A percentile compares a stretch with the other conserved stretches of the same genome.
These are phyloP conservation scores for Nomada flava DNA, from an alignment of 2,888 invertebrate species.

Conservation along the genomic window DNA sequence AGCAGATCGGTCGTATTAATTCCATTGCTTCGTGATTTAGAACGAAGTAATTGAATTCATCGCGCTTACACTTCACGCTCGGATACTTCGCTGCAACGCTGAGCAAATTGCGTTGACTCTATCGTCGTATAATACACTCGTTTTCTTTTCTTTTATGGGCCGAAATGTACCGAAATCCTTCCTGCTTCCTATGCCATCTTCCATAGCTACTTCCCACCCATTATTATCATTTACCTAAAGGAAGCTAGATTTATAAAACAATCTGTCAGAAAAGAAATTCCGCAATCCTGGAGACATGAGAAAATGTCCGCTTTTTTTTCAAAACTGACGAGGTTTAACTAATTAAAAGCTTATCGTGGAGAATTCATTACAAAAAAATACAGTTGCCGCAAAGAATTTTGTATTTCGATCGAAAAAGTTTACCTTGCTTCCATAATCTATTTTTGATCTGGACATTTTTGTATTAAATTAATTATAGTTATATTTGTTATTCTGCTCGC, in stretches of 20 bases:
- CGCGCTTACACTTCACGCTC: conserved; percentile 35
- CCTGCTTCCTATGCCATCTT: conserved; percentile 44
- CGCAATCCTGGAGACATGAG: too few relatives aligned
- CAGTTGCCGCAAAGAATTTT: too few relatives aligned
- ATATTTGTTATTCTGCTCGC: too few relatives aligned
- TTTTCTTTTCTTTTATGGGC: conserved; percentile 34
- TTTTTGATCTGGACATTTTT: too few relatives aligned
- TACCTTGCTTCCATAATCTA: too few relatives aligned
- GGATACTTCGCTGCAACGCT: conserved; percentile 27
- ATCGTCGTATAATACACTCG: conserved; percentile 1
- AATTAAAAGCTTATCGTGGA: neutral
- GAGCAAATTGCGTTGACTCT: conserved; percentile 40
- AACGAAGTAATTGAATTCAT: conserved; percentile 46
- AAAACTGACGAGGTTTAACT: too few relatives aligned
- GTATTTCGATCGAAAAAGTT: too few relatives aligned
- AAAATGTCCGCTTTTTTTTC: too few relatives aligned
- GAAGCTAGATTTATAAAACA: conserved; percentile 3
- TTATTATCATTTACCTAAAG: neutral
- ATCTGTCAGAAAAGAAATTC: neutral
- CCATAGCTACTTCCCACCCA: too few relatives aligned
- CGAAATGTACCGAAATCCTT: conserved; percentile 26
- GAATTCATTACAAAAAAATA: too few relatives aligned
- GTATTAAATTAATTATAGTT: too few relatives aligned
- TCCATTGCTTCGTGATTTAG: conserved; percentile 35
- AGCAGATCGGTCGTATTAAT: neutral